Percentiles rank a stretch among this genome's conserved stretches.
Conservation (phyloP, 2,797 vertebrate genomes). For the Pangasius krempfi region DNA sequence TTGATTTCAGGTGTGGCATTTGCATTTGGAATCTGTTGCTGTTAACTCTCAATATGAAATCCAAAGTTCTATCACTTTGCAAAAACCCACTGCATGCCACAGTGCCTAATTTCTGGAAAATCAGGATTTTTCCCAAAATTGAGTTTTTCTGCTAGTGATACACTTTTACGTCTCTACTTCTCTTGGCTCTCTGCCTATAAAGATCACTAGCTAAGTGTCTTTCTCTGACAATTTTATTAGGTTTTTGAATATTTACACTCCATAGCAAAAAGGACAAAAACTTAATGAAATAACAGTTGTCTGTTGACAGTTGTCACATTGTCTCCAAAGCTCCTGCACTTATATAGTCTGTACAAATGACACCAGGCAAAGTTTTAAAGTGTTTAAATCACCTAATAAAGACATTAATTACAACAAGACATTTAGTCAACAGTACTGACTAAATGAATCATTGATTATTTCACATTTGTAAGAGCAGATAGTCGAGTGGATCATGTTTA, state of each 20-base stretch:
- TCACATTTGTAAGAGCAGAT: background rate
- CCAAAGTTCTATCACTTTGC: background rate
- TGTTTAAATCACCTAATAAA: background rate
- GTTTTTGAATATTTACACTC: no score
- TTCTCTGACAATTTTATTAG: no score
- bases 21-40: background rate
- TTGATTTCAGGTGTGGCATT: background rate
- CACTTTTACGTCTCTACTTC: no score
- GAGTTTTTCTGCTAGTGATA: no score
- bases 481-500: background rate
- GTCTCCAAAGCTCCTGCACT: background rate
- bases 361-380: background rate
- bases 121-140: no score
- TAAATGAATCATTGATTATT: background rate
- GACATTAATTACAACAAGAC: background rate
- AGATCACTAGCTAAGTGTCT: no score
- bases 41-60: background rate
- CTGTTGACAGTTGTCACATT: background rate
- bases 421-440: background rate
- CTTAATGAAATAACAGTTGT: background rate
- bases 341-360: background rate
- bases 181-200: no score
- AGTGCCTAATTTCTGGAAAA: no score
- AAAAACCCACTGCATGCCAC: no score
- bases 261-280: background rate